Percentiles rank a stretch among this genome's conserved stretches.
These are phyloP conservation scores for Tuberolachnus salignus DNA, from an alignment of 2,888 invertebrate genomes.

Conservation along the genomic window DNA sequence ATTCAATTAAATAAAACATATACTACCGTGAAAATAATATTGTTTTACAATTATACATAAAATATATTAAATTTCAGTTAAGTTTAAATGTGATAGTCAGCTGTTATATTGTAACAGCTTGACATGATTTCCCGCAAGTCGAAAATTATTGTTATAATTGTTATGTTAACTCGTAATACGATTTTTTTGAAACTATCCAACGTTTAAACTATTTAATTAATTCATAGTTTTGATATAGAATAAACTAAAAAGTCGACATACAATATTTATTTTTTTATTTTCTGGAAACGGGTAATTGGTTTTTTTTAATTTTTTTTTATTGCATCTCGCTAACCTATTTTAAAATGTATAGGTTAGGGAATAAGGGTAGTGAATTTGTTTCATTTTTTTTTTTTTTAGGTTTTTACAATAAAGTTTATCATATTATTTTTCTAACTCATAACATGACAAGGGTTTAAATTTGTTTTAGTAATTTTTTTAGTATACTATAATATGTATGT, in stretches of 20 bases:
- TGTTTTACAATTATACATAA: not conserved
- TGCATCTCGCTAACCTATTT: too few species aligned
- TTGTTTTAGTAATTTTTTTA: too few species aligned
- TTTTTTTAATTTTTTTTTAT: not conserved
- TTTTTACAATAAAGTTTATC: too few species aligned
- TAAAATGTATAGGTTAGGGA: not conserved
- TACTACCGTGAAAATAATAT: too few species aligned
- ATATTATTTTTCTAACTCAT: too few species aligned
- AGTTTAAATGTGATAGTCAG: constrained; percentile 31
- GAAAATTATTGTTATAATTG: constrained; percentile 27
- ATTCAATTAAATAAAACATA: too few species aligned
- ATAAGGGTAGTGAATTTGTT: too few species aligned
- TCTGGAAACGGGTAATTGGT: not conserved
- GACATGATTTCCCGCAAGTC: constrained; percentile 21
- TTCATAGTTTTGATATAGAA: constrained; percentile 25
- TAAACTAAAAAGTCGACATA: not conserved
- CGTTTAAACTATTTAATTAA: constrained; percentile 45
- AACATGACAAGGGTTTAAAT: too few species aligned
- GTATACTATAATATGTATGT: too few species aligned
- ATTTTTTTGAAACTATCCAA: constrained; percentile 41
- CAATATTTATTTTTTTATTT: constrained; percentile 14
- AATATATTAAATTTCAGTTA: constrained; percentile 31
- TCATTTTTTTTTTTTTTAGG: too few species aligned
- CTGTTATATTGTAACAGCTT: constrained; percentile 44
- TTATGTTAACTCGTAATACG: constrained; percentile 30